A percentile compares a stretch with the other conserved stretches of the same genome.
These are phyloP conservation scores for Anabas testudineus DNA, from an alignment of 2,797 vertebrate species.

Conservation along the genomic window DNA sequence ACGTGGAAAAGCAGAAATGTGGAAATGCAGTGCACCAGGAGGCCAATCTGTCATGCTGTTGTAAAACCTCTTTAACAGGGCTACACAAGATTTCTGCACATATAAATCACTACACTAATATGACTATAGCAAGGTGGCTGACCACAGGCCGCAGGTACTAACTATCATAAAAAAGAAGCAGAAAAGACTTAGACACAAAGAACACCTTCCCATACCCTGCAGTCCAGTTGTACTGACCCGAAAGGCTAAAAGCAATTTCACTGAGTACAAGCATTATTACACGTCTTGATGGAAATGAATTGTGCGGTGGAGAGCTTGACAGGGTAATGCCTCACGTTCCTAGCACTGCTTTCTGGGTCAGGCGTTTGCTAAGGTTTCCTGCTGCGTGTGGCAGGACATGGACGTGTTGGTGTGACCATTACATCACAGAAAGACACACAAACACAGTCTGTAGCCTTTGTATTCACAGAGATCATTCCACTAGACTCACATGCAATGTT, in stretches of 20 bases:
- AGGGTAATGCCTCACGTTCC: constrained; percentile 78
- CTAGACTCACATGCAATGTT: constrained; percentile 39
- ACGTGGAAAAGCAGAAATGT: constrained; percentile 28
- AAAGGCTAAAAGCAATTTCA: constrained; percentile 85
- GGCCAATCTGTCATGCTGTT: constrained; percentile 74
- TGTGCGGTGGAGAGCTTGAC: constrained; percentile 65
- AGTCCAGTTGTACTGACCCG: constrained; percentile 53
- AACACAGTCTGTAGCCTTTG: background rate
- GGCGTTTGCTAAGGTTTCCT: constrained; percentile 48
- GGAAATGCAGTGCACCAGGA: constrained; percentile 57
- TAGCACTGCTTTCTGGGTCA: constrained; percentile 72
- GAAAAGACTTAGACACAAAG: constrained; percentile 48
- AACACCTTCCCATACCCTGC: constrained; percentile 17
- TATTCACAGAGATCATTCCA: constrained; percentile 36
- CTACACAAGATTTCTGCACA: constrained; percentile 69
- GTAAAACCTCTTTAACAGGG: constrained; percentile 71
- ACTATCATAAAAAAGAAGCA: constrained; percentile 19
- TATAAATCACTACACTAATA: constrained; percentile 86
- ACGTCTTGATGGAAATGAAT: constrained; percentile 80
- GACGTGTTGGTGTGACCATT: background rate
- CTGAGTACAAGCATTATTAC: constrained; percentile 81
- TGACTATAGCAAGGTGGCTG: constrained; percentile 76
- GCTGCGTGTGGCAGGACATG: constrained; percentile 5
- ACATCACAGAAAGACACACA: too few relatives aligned
- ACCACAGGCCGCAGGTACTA: constrained; percentile 53